Conservation (phyloP, 1,140 invertebrate species). For the Drosophila melanica region DNA sequence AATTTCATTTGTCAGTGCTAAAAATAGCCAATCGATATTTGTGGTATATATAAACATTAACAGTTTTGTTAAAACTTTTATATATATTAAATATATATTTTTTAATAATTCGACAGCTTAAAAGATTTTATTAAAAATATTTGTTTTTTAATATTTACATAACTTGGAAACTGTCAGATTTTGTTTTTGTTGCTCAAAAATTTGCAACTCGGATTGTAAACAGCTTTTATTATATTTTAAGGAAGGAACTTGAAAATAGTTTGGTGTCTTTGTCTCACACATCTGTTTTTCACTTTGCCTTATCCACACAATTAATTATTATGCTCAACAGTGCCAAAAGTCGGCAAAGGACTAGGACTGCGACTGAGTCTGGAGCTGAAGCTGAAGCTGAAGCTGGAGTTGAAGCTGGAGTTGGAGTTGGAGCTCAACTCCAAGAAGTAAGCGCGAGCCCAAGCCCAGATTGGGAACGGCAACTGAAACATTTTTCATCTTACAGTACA, state of each 20-base stretch:
- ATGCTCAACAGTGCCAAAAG: constrained; percentile 46
- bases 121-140: too few species aligned
- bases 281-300: constrained; percentile 24
- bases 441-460: background rate
- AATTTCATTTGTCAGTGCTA: too few species aligned
- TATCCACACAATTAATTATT: constrained; percentile 69
- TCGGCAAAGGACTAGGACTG: constrained; percentile 37
- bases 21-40: too few species aligned
- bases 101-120: too few species aligned
- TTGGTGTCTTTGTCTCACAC: background rate
- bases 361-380: background rate
- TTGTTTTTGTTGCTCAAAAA: background rate
- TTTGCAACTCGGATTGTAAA: background rate
- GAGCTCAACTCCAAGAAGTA: background rate
- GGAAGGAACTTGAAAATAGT: background rate
- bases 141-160: too few species aligned
- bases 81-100: too few species aligned
- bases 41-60: too few species aligned
- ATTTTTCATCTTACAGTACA: constrained; percentile 71
- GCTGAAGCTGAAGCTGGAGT: background rate
- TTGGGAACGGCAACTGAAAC: constrained; percentile 33
- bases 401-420: constrained; percentile 2
- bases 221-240: background rate
- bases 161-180: too few species aligned
- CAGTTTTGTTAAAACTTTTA: too few species aligned